phyloP scores from a whole-genome alignment of 53 echinoderm and acorn worm species.

The Temnopleurus reevesii region DNA sequence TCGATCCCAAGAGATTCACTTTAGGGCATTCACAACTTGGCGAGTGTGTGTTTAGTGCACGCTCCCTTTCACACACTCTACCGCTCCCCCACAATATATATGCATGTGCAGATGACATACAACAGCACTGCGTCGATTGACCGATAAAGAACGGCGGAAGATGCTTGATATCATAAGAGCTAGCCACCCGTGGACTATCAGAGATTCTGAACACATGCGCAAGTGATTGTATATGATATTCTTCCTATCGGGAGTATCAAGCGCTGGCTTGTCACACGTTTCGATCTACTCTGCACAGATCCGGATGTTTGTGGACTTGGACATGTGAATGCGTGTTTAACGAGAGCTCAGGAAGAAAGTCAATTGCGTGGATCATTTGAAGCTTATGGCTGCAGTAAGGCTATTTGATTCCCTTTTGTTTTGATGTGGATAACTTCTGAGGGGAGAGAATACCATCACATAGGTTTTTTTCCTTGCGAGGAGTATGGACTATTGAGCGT shows the following conservation, averaged over 20 bases:
- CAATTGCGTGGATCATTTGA: conserved; percentile 12
- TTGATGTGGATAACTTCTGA: too few relatives aligned
- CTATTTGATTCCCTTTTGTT: too few relatives aligned
- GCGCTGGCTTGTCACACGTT: not conserved
- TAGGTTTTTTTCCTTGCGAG: too few relatives aligned
- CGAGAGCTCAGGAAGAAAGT: too few relatives aligned
- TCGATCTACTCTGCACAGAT: conserved; percentile 3
- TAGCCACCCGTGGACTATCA: conserved; percentile 31
- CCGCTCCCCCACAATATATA: not conserved
- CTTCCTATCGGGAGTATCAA: not conserved
- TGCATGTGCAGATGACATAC: not conserved
- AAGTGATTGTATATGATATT: conserved; percentile 37
- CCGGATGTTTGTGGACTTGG: conserved; percentile 7
- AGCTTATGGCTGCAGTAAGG: conserved; percentile 23
- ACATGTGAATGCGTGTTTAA: too few relatives aligned
- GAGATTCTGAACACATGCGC: conserved; percentile 5
- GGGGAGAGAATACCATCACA: too few relatives aligned
- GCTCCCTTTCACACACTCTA: conserved; percentile 34
- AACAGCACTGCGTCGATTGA: not conserved
- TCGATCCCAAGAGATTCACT: not conserved
- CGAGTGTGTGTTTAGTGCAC: conserved; percentile 33
- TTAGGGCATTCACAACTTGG: conserved; percentile 1
- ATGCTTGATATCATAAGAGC: conserved; percentile 33
- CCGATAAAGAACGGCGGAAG: conserved; percentile 3
- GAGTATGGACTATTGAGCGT: too few relatives aligned